Base-by-base conservation (phyloP, 2,113 vertebrate genomes). In the Pitta sordida region DNA sequence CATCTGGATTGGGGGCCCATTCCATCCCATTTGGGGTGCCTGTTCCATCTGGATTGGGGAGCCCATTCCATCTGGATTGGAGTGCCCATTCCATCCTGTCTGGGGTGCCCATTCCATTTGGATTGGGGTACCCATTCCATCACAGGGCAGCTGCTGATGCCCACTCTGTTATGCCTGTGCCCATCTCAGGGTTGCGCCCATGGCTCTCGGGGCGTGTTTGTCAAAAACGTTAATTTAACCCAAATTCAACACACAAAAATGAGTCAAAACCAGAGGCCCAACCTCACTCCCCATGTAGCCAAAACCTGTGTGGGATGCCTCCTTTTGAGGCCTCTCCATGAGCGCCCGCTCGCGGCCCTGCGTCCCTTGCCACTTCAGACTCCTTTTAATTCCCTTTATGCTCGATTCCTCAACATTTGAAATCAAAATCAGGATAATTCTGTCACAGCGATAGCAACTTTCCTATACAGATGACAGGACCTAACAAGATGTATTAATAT, bases 141-240 rank as follows among this genome's bases (percentile, higher is more conserved):
- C 24, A 17, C 1, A 34, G 34, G 11, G 2, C 7, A 29, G 17
- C n/a, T 34, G 36, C n/a, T n/a, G n/a, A n/a, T n/a, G n/a, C n/a
- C n/a, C n/a, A n/a, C n/a, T n/a, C n/a, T n/a, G n/a, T n/a, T n/a
- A n/a, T n/a, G n/a, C 5, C 13, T 5, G 5, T 74, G 71, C 63
- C 58, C 32, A 2, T 3, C 8, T 44, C 67, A 23, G 30, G n/a
- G 69, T 3, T 1, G 1, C 1, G 10, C 5, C 10, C 23, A 12
- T 0, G 0, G 65, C 60, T 3, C 1, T 2, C 23, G 22, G 30
- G 19, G 13, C 6, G 2, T 2, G 3, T 22, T 34, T 30, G 32
- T 13, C 56, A 52, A 32, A 56, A 0, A 4, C n/a, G n/a, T 23
- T 20, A 11, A 44, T 34, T 30, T 27, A 74, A 83, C 9, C 9